Evolutionary conservation across 2,888 invertebrate species (phyloP).

Genomic region (Meteorus colon): DNA sequence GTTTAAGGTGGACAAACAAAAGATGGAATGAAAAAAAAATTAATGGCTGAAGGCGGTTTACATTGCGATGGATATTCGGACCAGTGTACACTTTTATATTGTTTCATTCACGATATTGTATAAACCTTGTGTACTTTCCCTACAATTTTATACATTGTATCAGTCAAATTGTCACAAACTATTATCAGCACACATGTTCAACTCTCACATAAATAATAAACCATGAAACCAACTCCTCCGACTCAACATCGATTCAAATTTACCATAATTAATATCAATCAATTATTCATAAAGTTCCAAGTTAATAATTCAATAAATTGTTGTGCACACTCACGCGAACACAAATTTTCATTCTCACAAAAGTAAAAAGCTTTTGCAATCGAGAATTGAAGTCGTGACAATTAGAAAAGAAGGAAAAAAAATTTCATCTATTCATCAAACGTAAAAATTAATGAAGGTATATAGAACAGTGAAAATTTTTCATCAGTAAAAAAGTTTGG

Average conservation of each 20-base stretch:
- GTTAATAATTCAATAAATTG: neutral
- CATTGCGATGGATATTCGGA: constrained; percentile 35
- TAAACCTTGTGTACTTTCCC: constrained; percentile 46
- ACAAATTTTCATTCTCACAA: neutral
- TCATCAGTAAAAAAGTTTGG: too few relatives aligned
- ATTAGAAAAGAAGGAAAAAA: too few relatives aligned
- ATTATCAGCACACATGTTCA: constrained; percentile 47
- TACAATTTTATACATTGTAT: neutral
- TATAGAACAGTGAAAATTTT: too few relatives aligned
- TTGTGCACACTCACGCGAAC: neutral
- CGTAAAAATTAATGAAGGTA: too few relatives aligned
- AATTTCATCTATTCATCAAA: too few relatives aligned
- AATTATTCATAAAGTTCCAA: neutral
- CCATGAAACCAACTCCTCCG: neutral
- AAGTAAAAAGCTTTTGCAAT: neutral
- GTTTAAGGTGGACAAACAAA: constrained; percentile 17
- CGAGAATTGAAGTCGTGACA: too few relatives aligned
- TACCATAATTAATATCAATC: neutral
- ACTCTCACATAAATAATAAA: constrained; percentile 41
- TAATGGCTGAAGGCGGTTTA: constrained; percentile 36
- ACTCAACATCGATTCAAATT: constrained; percentile 48
- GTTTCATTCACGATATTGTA: constrained; percentile 52
- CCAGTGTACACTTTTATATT: constrained; percentile 43
- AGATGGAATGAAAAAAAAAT: constrained; percentile 19
- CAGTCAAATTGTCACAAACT: constrained; percentile 58